Evolutionary conservation across 2,113 vertebrate species (phyloP), one percentile per base, ranked within the genome.

Genomic region (Apteryx owenii): DNA sequence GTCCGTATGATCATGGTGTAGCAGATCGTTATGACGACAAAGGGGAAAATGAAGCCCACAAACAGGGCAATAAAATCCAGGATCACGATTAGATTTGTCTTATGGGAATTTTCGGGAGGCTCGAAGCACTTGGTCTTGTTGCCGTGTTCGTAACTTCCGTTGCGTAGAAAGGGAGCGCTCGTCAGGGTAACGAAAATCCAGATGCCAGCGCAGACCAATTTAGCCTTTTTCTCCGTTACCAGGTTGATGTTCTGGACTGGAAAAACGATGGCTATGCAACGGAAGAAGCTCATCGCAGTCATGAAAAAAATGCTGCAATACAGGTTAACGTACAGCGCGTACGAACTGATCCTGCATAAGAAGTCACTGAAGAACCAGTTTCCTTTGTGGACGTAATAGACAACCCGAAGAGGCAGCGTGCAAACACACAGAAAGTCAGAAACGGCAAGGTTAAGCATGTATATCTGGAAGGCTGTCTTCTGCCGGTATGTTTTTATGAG

Each of bases 271-370:
- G 99, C 99, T 33, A 99, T 79, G 93, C 99, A 99, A 5, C 99
- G 99, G 5, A 99, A 99, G 96, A 99, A 97, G 44, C 99, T 99
- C 99, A 99, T 99, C 15, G 99, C 99, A 1, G 98, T 99, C 99
- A 99, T 99, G 97, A 99, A 99, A 65, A 99, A 99, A 79, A 99
- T 99, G 95, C 99, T 99, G 92, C 99, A 99, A 54, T 99, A 99
- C 85, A 99, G 98, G 97, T 99, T 99, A 40, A 99, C 99, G 2
- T 99, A 99, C 64, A 99, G 97, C 1, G 99, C 81, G 8, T 99
- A 99, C 7, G 99, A 99, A 44, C 98, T 99, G 90, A 99, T 50
- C 58, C 99, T 98, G 88, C 99, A 99, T 3, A 99, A 95, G 64
- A 99, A 97, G 78, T 99, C 99, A 1, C 99, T 98, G 22, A 98